A percentile compares a stretch with the other conserved stretches of the same genome.
Conservation (phyloP, 2,113 vertebrate species). For the Carassius gibelio region DNA sequence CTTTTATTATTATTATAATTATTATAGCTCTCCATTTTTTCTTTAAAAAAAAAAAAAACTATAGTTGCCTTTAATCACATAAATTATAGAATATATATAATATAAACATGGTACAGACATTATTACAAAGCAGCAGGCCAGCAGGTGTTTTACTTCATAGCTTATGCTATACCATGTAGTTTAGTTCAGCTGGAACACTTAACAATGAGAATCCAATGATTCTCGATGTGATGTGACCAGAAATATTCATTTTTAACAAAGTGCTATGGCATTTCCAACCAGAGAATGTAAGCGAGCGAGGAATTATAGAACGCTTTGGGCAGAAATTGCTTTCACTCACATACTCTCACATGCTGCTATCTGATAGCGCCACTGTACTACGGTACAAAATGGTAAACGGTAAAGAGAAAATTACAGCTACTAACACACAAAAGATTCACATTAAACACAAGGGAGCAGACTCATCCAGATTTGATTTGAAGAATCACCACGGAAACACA, state of each 20-base stretch:
- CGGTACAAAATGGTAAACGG: too few species aligned
- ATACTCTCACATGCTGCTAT: not conserved
- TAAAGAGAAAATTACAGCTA: not conserved
- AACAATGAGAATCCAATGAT: not conserved
- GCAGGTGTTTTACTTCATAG: not conserved
- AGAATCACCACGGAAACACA: not conserved
- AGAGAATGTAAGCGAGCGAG: not conserved
- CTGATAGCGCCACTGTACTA: not conserved
- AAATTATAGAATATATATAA: not conserved
- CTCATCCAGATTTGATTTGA: conserved; percentile 2
- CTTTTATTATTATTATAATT: too few species aligned
- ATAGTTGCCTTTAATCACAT: not conserved
- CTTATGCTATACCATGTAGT: not conserved
- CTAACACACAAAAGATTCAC: not conserved
- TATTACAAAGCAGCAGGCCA: not conserved
- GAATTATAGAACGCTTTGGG: not conserved
- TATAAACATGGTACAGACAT: not conserved
- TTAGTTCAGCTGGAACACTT: not conserved
- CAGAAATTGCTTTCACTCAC: not conserved
- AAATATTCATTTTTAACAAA: not conserved
- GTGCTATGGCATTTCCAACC: not conserved
- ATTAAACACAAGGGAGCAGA: not conserved
- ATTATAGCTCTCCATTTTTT: too few species aligned
- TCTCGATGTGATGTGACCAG: not conserved
- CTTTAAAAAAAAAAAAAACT: too few species aligned